Evolutionary conservation across 2,888 invertebrate genomes (phyloP).

Genomic region (Protodeltote pygarga): DNA sequence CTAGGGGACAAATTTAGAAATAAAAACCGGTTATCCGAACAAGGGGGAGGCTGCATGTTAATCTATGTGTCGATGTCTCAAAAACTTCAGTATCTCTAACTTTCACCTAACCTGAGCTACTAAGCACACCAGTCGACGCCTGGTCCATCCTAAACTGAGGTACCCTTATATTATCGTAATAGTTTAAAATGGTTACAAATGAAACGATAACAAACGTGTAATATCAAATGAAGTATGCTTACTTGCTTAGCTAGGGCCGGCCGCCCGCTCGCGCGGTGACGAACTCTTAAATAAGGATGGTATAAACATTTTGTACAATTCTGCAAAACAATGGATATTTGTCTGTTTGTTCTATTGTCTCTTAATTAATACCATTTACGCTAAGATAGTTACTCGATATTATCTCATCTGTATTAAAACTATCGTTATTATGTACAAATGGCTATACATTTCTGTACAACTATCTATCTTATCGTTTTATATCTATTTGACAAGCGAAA

Average conservation of each 20-base stretch:
- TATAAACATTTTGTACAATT: constrained; percentile 73
- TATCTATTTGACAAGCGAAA: constrained; percentile 79
- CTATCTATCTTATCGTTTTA: constrained; percentile 80
- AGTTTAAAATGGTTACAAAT: constrained; percentile 85
- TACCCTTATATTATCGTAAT: constrained; percentile 84
- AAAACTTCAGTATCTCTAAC: constrained; percentile 73
- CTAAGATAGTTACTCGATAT: constrained; percentile 82
- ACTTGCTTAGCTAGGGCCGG: constrained; percentile 84
- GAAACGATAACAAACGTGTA: constrained; percentile 85
- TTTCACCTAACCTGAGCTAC: constrained; percentile 79
- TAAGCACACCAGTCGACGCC: constrained; percentile 85
- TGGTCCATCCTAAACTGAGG: constrained; percentile 87
- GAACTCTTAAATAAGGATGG: constrained; percentile 77
- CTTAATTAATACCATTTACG: constrained; percentile 80
- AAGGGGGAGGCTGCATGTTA: constrained; percentile 75
- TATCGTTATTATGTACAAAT: constrained; percentile 82
- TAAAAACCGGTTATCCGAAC: constrained; percentile 66
- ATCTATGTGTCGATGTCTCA: constrained; percentile 80
- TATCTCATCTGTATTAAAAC: constrained; percentile 83
- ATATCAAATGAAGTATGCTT: constrained; percentile 84
- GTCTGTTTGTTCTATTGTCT: constrained; percentile 77
- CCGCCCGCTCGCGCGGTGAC: constrained; percentile 74
- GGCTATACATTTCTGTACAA: constrained; percentile 83
- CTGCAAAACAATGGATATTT: constrained; percentile 79
- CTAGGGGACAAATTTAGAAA: constrained; percentile 66